phyloP scores from a whole-genome alignment of 2,113 vertebrate species.

The Tiliqua scincoides region DNA sequence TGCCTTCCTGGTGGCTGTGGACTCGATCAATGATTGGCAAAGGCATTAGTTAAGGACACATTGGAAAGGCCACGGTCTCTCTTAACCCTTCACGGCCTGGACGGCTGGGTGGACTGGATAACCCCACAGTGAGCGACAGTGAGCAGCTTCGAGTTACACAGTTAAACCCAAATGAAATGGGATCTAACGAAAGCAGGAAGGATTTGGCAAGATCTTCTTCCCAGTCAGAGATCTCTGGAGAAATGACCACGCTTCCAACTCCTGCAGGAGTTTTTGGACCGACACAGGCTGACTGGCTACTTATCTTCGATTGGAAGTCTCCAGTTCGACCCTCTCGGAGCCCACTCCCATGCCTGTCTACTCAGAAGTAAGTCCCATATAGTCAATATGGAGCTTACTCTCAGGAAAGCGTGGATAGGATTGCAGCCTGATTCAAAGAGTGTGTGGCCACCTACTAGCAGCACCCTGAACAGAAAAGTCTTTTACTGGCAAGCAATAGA shows the following conservation, averaged over 20 bases:
- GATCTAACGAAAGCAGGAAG: too few species aligned
- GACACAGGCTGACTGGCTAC: neutral
- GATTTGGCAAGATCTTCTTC: neutral
- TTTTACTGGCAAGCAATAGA: too few species aligned
- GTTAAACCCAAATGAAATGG: neutral
- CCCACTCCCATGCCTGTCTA: too few species aligned
- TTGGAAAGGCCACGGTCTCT: slow-evolving; percentile 35
- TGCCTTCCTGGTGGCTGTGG: too few species aligned
- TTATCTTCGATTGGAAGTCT: neutral
- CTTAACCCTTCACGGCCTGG: slow-evolving; percentile 54
- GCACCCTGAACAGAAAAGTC: too few species aligned
- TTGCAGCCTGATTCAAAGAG: too few species aligned
- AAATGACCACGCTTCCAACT: too few species aligned
- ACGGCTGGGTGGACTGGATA: neutral
- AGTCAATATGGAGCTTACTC: too few species aligned
- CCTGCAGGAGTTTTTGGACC: too few species aligned
- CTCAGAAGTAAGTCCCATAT: too few species aligned
- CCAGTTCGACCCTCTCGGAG: neutral
- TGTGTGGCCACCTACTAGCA: too few species aligned
- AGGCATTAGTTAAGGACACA: slow-evolving; percentile 57
- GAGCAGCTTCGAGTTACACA: neutral
- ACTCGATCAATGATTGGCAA: slow-evolving; percentile 66
- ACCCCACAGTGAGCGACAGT: neutral
- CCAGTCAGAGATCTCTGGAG: neutral
- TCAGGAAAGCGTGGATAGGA: too few species aligned